These are phyloP conservation scores for Callipepla squamata DNA, from an alignment of 2,113 vertebrate species.

Conservation along the genomic window DNA sequence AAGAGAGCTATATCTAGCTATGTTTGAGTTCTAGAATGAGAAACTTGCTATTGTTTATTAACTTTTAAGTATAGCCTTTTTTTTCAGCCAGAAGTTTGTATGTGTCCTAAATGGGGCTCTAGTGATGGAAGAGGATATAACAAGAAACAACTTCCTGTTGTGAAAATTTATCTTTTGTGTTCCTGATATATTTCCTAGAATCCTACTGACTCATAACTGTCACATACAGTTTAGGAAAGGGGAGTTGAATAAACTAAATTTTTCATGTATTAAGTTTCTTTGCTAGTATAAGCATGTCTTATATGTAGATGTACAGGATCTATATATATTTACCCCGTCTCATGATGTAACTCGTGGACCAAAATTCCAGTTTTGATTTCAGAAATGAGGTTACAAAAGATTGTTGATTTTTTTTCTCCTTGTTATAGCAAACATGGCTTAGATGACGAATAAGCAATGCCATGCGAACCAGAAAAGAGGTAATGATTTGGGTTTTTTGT, in stretches of 20 bases:
- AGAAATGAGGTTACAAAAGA: neutral
- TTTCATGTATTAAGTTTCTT: neutral
- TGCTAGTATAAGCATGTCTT: neutral
- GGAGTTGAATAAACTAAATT: neutral
- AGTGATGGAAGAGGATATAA: neutral
- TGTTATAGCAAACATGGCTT: neutral
- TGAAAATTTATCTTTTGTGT: neutral
- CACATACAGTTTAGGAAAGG: neutral
- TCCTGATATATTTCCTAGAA: neutral
- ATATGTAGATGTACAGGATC: accelerated
- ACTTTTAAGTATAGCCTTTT: neutral
- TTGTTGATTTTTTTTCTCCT: neutral
- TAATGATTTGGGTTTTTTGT: neutral
- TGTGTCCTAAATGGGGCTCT: neutral
- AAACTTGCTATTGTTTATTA: neutral
- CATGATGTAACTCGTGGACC: neutral
- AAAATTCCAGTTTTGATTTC: neutral
- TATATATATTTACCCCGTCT: neutral
- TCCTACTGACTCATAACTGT: neutral
- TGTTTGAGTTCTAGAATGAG: neutral
- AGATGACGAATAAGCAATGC: neutral
- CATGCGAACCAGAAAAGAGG: too few species aligned
- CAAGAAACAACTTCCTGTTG: neutral
- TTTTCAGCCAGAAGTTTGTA: accelerated
- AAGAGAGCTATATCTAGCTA: neutral